Evolutionary conservation across 2,113 vertebrate genomes (phyloP), one percentile per base, ranked within the genome.

Genomic region (Theristicus caerulescens): DNA sequence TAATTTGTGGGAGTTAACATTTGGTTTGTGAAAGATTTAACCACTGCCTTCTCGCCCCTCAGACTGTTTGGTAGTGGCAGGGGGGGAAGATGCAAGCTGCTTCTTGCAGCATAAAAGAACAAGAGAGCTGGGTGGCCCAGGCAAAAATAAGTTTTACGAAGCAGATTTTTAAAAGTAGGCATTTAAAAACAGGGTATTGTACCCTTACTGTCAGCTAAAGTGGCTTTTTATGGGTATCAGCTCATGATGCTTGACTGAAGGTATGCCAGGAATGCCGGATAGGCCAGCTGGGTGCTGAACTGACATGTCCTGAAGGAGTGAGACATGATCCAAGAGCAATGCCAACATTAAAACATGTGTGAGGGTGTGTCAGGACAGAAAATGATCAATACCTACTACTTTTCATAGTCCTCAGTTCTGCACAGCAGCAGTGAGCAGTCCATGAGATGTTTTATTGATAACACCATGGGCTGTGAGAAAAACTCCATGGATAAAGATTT

Each of bases 221-320:
- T 93, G 81, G 49, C 88, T 96, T 97, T 96, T 96, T 96, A 94
- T 92, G 94, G 88, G 31, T 95, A 85, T 90, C 69, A 34, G 42
- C 71, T 96, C 66, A 32, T 38, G 62, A 49, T 6, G 17, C 70
- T 96, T 95, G 88, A 88, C 92, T 82, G 79, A 86, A 96, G 55
- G 54, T 65, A 97, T 97, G 88, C 44, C 73, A 94, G 93, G 94
- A 96, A 98, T 96, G 94, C 86, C 5, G 14, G 38, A 55, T 81
- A 88, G 91, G 90, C 96, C 51, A 32, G 72, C 82, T 96, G 95
- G 49, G 70, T 82, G 80, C 61, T 79, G 74, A 92, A 64, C 69
- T 90, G 91, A 86, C 83, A 36, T 80, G 77, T 96, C 88, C 76
- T 82, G 57, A 90, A 94, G 90, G 58, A 72, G 62, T 57, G 82